Conservation (phyloP, 2,113 vertebrate genomes). For the Platycercus adscitus region DNA sequence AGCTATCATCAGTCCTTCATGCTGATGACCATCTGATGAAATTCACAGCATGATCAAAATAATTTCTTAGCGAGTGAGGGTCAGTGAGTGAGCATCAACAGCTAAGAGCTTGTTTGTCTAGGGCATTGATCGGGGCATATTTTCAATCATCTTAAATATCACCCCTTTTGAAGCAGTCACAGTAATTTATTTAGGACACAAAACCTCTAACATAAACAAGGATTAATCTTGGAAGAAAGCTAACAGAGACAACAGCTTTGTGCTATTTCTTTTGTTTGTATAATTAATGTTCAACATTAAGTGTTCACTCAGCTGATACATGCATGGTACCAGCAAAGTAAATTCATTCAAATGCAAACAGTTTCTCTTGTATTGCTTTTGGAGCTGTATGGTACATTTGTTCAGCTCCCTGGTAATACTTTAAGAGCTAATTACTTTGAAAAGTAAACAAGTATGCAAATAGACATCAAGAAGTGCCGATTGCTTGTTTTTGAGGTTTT, state of each 20-base stretch:
- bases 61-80: background rate
- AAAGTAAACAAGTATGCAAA: conserved; percentile 66
- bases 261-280: conserved; percentile 57
- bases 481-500: conserved; percentile 45
- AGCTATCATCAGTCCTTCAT: background rate
- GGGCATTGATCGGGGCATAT: background rate
- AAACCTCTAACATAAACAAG: conserved; percentile 7
- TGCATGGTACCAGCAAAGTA: conserved; percentile 14
- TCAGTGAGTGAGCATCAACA: background rate
- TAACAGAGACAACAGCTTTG: conserved; percentile 29
- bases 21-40: background rate
- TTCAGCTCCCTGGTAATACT: conserved; percentile 50
- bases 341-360: conserved; percentile 67
- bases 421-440: conserved; percentile 72
- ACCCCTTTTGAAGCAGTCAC: background rate
- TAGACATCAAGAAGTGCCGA: conserved; percentile 16
- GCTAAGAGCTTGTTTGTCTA: background rate
- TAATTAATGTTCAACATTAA: conserved; percentile 69
- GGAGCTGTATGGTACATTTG: conserved; percentile 28
- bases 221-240: conserved; percentile 39
- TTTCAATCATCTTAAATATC: conserved; percentile 39
- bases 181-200: conserved; percentile 42
- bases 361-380: conserved; percentile 58
- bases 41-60: background rate
- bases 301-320: conserved; percentile 47